Conservation (phyloP, 2,888 invertebrate species). For the Oxyteleia sp. region DNA sequence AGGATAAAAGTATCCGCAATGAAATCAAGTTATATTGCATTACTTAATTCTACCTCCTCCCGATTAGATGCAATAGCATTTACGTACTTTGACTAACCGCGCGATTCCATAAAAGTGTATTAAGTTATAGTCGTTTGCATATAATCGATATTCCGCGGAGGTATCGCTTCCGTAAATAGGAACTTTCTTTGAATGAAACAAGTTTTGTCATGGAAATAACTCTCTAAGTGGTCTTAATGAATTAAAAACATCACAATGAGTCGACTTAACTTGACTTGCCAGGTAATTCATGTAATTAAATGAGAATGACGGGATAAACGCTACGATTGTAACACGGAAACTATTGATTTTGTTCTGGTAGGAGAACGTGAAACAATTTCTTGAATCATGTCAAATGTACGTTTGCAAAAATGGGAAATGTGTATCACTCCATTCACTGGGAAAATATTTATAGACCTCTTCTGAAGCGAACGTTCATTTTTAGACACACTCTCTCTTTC, state of each 20-base stretch:
- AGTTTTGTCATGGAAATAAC: slow-evolving; percentile 54
- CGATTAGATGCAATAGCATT: slow-evolving; percentile 55
- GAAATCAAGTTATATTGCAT: slow-evolving; percentile 51
- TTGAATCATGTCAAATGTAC: too few species aligned
- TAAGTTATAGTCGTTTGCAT: slow-evolving; percentile 68
- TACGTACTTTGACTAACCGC: slow-evolving; percentile 51
- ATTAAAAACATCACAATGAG: slow-evolving; percentile 38
- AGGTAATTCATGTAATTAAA: slow-evolving; percentile 18
- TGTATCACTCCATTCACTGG: too few species aligned
- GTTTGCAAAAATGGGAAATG: too few species aligned
- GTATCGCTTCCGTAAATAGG: slow-evolving; percentile 54
- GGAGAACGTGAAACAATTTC: too few species aligned
- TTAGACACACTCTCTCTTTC: too few species aligned
- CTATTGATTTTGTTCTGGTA: too few species aligned
- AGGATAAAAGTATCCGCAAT: slow-evolving; percentile 39
- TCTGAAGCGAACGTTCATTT: too few species aligned
- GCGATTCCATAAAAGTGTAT: slow-evolving; percentile 60
- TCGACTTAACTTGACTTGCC: slow-evolving; percentile 14
- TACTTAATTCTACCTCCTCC: too few species aligned
- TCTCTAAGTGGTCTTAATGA: slow-evolving; percentile 51
- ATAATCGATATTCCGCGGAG: slow-evolving; percentile 68
- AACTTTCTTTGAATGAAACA: slow-evolving; percentile 64
- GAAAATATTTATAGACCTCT: too few species aligned
- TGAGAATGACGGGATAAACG: not conserved
- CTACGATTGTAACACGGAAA: not conserved